Base-by-base conservation (phyloP, 2,797 vertebrate species). In the Carapus acus region DNA sequence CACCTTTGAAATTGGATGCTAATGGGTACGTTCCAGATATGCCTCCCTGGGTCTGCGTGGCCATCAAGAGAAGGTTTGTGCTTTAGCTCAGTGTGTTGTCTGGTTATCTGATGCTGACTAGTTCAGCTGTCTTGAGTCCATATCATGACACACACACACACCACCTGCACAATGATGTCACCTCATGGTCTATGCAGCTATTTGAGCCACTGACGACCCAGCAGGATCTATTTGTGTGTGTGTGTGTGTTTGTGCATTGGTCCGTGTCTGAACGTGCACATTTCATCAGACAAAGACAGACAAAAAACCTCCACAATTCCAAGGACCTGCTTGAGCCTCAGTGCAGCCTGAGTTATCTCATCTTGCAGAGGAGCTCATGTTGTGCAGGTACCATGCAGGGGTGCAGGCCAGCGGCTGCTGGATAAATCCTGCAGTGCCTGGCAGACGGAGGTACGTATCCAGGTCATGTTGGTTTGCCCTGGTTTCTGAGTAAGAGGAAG, bases 321-420 rank as follows among this genome's bases (percentile, higher is more conserved):
- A 56, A 20, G 51, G 65, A 71, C 49, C 40, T 48, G 2, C 3
- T 65, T 21, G 46, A 57, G 54, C 71, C 64, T 58, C 16, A 24
- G 42, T 51, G 60, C 56, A 65, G 67, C 56, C 40, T 55, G 54
- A 40, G 44, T 66, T 78, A 77, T 82, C 69, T 76, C 62, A 77
- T 76, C 74, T 69, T 67, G 53, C 69, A 73, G n/a, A n/a, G 70
- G 33, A 54, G 58, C 66, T 77, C 39, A 54, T 29, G 44, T 54
- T 70, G 73, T 73, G 60, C 67, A 76, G 68, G 75, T 73, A 72
- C 49, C 61, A 46, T 70, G 45, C 45, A 42, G 48, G 1, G 21
- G 18, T 53, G 59, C 54, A 75, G 67, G 50, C 68, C 62, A 34
- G 65, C 69, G 71, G 62, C 62, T 67, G 0, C 2, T 45, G 69